Percentiles rank a stretch among this genome's conserved stretches.
phyloP scores from a whole-genome alignment of 2,113 vertebrate genomes.

The Tinamus guttatus region DNA sequence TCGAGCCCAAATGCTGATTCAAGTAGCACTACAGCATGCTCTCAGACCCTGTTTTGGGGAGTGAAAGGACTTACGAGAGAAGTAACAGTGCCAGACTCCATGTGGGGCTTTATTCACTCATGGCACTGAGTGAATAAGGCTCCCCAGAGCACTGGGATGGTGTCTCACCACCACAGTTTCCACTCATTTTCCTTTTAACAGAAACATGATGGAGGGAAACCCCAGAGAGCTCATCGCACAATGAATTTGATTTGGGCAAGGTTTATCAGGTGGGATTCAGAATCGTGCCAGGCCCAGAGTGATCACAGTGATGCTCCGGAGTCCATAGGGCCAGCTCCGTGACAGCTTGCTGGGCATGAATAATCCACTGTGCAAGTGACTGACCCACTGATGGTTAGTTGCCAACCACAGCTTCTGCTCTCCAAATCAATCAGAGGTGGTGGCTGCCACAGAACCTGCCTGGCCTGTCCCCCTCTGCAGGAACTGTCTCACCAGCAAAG shows the following conservation, averaged over 20 bases:
- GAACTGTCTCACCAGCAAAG: background rate
- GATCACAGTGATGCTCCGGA: background rate
- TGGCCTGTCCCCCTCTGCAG: background rate
- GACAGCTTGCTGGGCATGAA: background rate
- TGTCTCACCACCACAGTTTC: background rate
- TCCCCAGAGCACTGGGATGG: background rate
- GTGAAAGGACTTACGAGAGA: background rate
- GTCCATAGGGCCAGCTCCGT: background rate
- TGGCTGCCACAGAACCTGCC: rapidly evolving
- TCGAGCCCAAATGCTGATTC: too few relatives aligned
- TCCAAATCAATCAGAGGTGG: background rate
- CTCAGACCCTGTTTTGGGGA: background rate
- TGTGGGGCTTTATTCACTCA: too few relatives aligned
- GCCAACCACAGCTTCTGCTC: background rate
- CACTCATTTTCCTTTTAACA: background rate
- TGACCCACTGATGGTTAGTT: background rate
- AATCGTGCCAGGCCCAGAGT: background rate
- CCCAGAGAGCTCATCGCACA: background rate
- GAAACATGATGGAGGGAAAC: background rate
- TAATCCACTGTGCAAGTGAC: background rate
- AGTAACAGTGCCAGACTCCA: background rate
- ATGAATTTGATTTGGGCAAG: background rate
- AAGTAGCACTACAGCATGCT: background rate
- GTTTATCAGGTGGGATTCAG: background rate
- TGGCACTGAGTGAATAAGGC: background rate